phyloP scores from a whole-genome alignment of 2,113 vertebrate species.

The Cavia aperea region DNA sequence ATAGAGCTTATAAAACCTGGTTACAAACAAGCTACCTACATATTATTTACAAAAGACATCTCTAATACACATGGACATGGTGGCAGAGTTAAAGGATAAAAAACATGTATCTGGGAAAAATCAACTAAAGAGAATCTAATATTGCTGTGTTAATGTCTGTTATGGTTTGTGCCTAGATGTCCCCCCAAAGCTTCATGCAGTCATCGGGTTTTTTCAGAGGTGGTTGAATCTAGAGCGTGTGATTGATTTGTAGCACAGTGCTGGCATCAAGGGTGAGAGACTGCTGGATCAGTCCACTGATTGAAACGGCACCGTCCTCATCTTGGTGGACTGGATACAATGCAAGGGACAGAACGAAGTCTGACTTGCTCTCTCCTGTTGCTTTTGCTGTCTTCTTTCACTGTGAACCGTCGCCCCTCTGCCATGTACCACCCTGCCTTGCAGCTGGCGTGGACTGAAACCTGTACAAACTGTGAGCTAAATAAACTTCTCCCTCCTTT shows the following conservation, averaged over 20 bases:
- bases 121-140: background rate
- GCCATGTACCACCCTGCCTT: background rate
- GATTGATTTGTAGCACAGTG: background rate
- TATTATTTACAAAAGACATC: background rate
- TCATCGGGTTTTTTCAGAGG: background rate
- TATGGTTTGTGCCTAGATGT: background rate
- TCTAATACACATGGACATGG: background rate
- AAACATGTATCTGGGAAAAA: background rate
- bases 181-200: background rate
- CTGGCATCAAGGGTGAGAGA: background rate
- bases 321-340: background rate
- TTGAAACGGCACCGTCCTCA: background rate
- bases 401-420: background rate
- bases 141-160: background rate
- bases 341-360: background rate
- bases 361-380: background rate
- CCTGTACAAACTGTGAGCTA: background rate
- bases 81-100: background rate
- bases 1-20: background rate
- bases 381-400: background rate
- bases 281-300: background rate
- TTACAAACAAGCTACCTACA: background rate
- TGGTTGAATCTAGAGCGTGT: background rate
- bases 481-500: background rate
- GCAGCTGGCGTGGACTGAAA: background rate